Conservation (phyloP, 2,797 vertebrate species). For the Phataginus tetradactyla region DNA sequence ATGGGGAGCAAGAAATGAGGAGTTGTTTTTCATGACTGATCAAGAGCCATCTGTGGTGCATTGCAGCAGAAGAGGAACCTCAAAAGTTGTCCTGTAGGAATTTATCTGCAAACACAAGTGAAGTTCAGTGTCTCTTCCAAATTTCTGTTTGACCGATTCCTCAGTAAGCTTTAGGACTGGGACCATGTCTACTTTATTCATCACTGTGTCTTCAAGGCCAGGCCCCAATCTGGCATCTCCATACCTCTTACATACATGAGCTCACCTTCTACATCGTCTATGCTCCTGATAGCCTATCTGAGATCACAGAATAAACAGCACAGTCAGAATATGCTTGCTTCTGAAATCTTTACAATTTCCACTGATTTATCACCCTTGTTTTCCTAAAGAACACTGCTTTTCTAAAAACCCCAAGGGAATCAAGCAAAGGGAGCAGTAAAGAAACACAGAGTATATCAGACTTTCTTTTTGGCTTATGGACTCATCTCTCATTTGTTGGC, state of each 20-base stretch:
- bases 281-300: neutral
- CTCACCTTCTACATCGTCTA: neutral
- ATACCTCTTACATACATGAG: fast-evolving
- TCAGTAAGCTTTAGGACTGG: neutral
- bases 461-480: neutral
- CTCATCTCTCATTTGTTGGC: neutral
- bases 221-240: too few species aligned
- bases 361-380: too few species aligned
- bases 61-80: neutral
- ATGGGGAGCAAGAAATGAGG: neutral
- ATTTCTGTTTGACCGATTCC: neutral
- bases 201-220: neutral
- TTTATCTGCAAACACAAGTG: neutral
- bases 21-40: neutral
- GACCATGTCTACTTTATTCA: fast-evolving
- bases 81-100: neutral
- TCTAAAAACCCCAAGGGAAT: neutral
- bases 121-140: neutral
- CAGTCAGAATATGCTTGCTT: neutral
- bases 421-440: neutral
- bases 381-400: neutral
- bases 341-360: neutral
- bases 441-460: neutral
- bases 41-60: neutral
- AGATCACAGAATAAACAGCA: fast-evolving